These are phyloP conservation scores for Rhinophrynus dorsalis DNA, from an alignment of 2,797 vertebrate genomes.

Conservation along the genomic window DNA sequence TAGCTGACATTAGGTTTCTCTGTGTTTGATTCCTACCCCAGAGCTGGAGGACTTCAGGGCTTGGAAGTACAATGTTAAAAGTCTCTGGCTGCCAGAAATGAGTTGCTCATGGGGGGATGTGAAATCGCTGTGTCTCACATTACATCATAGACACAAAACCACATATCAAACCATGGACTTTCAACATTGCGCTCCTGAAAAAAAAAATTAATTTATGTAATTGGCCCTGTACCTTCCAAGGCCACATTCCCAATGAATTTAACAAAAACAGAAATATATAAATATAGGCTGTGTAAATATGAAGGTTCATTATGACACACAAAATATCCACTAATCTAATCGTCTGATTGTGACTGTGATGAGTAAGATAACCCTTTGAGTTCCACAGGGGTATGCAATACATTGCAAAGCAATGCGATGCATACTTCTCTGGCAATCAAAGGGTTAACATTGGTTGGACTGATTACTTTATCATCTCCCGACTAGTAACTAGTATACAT, in stretches of 20 bases:
- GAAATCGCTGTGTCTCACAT: too few species aligned
- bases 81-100: neutral
- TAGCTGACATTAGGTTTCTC: neutral
- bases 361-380: too few species aligned
- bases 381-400: too few species aligned
- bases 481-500: too few species aligned
- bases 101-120: neutral
- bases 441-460: too few species aligned
- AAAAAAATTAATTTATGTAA: neutral
- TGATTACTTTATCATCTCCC: too few species aligned
- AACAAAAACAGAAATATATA: neutral
- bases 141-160: conserved; percentile 5
- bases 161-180: neutral
- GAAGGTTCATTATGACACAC: neutral
- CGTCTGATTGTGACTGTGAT: too few species aligned
- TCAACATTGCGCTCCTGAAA: neutral
- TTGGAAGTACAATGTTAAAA: neutral
- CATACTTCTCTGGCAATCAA: too few species aligned
- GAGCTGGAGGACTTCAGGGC: neutral
- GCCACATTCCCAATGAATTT: neutral
- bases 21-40: neutral
- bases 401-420: too few species aligned
- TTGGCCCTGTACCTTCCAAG: neutral
- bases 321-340: too few species aligned
- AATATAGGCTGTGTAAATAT: neutral